Base-by-base conservation (phyloP, 2,797 vertebrate genomes). In the Macropus fuliginosus region DNA sequence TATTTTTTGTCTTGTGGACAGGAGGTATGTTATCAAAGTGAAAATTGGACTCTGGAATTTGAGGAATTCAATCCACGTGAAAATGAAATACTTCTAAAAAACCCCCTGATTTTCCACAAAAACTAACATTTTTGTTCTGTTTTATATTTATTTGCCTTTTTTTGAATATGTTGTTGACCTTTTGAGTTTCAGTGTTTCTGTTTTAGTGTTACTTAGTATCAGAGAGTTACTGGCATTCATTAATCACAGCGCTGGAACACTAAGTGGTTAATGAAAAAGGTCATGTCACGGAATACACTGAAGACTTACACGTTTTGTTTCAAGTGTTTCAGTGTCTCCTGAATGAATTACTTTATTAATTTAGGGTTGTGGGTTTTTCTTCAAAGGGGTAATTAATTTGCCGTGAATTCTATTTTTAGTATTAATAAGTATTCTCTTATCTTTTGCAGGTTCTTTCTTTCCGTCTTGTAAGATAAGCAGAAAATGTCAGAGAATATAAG, bases 401-500 rank as follows among this genome's bases (percentile, higher is more conserved):
- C 0, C 13, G n/a, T 90, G 18, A 96, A 97, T 31, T 90, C 29
- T 55, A 29, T 91, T 8, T 92, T 91, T 3, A 57, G 0, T 87
- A 13, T 40, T 98, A 97, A 98, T 74, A 95, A 12, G 0, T 93
- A 62, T 95, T 98, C 93, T 96, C 95, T 31, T 55, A 55, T 98
- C 92, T 98, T 74, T 98, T 98, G 92, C 97, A 99, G 98, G 95
- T 93, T 94, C 54, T 97, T 91, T 56, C 55, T 94, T 93, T 55
- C 46, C 93, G 89, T 94, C 40, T 29, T 91, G 46, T 94, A 81
- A 97, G 66, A 96, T 92, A 98, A 95, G 87, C 96, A 98, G 97
- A 98, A 98, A 96, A 99, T 99, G 99, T 99, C 98, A 93, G 99
- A 99, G 97, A 98, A 98, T 98, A 98, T 99, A 97, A 99, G 99